A percentile compares a stretch with the other conserved stretches of the same genome.
Evolutionary conservation across 2,797 vertebrate genomes (phyloP).

Genomic region (Babyrousa celebensis): DNA sequence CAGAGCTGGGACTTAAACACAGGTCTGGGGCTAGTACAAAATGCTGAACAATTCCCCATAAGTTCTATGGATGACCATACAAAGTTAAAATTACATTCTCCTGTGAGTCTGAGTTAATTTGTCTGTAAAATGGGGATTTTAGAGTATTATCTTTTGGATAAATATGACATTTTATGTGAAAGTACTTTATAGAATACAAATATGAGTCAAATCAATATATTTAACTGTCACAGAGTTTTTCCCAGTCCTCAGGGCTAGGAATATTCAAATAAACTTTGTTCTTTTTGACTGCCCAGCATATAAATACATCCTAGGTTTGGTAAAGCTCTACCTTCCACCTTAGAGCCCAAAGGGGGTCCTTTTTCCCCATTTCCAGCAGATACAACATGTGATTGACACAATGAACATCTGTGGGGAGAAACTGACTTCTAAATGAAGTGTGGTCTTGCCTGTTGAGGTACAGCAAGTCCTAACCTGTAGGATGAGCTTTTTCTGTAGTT

Average conservation of each 20-base stretch:
- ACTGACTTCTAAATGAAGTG: rapidly evolving
- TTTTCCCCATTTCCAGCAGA: background rate
- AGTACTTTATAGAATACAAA: background rate
- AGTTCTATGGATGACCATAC: background rate
- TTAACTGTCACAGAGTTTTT: background rate
- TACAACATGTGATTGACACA: background rate
- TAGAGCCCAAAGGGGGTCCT: background rate
- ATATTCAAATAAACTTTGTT: background rate
- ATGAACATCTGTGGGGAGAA: background rate
- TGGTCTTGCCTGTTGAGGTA: background rate
- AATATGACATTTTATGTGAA: background rate
- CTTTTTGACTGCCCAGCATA: background rate
- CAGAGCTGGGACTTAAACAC: background rate
- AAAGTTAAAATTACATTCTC: background rate
- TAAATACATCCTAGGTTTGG: background rate
- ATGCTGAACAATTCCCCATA: background rate
- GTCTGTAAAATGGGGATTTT: background rate
- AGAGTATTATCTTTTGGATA: background rate
- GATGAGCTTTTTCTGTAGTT: background rate
- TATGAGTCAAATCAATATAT: background rate
- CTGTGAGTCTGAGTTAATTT: background rate
- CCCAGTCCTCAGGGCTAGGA: background rate
- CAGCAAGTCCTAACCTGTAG: background rate
- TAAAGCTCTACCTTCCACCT: background rate
- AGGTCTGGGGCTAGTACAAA: background rate